These are phyloP conservation scores for Jaculus jaculus DNA, from an alignment of 2,113 vertebrate genomes.

Conservation along the genomic window DNA sequence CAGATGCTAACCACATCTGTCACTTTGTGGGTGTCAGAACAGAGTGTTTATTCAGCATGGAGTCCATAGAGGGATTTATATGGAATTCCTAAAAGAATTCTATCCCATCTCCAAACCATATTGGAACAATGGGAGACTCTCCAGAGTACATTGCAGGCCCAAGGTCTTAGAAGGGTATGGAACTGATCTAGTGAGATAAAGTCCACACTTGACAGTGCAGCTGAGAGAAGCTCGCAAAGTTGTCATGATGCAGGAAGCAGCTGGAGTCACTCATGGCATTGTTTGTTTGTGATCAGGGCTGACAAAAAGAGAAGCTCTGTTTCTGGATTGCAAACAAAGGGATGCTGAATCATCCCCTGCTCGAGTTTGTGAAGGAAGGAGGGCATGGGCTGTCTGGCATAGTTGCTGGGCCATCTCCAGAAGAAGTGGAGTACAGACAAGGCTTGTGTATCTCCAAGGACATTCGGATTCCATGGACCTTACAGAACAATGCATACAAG, in stretches of 20 bases:
- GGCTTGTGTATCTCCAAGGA: not conserved
- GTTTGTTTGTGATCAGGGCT: constrained; percentile 18
- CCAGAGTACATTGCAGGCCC: not conserved
- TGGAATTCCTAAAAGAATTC: constrained; percentile 34
- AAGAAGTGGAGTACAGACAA: not conserved
- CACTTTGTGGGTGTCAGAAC: constrained; percentile 28
- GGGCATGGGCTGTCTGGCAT: not conserved
- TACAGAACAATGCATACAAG: not conserved
- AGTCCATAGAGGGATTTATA: not conserved
- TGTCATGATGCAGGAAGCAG: constrained; percentile 36
- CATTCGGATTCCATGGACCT: not conserved
- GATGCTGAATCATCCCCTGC: not conserved
- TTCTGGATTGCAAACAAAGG: not conserved
- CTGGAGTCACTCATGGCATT: not conserved
- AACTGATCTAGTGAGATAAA: constrained; percentile 9
- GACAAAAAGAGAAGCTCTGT: not conserved
- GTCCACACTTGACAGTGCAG: not conserved
- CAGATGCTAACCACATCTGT: constrained; percentile 48
- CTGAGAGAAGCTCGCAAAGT: not conserved
- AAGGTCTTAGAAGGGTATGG: not conserved
- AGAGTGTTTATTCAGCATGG: constrained; percentile 13
- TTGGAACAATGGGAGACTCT: not conserved
- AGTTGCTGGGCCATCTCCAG: not conserved
- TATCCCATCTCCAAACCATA: constrained; percentile 27
- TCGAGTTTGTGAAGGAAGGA: not conserved